Conservation (phyloP, 2,113 vertebrate species). For the Lanius ludovicianus region DNA sequence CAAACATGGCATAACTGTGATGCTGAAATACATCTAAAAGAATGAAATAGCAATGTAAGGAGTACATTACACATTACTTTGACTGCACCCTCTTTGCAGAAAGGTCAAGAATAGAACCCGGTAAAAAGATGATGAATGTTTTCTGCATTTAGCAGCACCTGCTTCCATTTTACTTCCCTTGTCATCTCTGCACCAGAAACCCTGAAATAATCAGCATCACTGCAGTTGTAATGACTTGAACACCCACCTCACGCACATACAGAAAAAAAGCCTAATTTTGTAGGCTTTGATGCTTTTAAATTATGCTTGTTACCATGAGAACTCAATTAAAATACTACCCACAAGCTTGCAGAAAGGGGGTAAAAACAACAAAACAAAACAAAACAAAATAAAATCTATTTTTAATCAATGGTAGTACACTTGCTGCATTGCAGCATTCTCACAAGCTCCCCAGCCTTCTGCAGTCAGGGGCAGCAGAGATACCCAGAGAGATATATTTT, state of each 20-base stretch:
- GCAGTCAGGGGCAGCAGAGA: conserved; percentile 40
- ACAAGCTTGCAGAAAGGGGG: conserved; percentile 2
- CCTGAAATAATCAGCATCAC: conserved; percentile 2
- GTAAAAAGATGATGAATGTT: neutral
- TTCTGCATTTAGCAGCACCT: conserved; percentile 9
- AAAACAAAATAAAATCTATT: neutral
- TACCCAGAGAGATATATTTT: conserved; percentile 3
- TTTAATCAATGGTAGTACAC: conserved; percentile 40
- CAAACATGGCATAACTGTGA: neutral
- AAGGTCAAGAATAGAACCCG: neutral
- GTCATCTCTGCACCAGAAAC: conserved; percentile 6
- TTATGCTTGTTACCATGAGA: conserved; percentile 51
- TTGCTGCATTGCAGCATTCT: conserved; percentile 66
- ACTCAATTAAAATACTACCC: conserved; percentile 56
- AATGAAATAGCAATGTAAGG: neutral
- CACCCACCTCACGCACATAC: conserved; percentile 23
- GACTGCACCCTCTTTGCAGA: neutral
- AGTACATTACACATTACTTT: neutral
- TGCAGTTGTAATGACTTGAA: conserved; percentile 59
- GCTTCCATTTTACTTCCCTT: conserved; percentile 24
- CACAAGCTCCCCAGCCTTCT: neutral
- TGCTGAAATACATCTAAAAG: neutral
- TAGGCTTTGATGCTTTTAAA: conserved; percentile 48
- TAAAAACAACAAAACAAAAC: neutral
- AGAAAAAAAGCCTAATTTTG: conserved; percentile 23